Percentiles rank a stretch among this genome's conserved stretches.
phyloP scores from a whole-genome alignment of 37 sponge, comb jelly and placozoan genomes.

The Aplysina aerophoba region DNA sequence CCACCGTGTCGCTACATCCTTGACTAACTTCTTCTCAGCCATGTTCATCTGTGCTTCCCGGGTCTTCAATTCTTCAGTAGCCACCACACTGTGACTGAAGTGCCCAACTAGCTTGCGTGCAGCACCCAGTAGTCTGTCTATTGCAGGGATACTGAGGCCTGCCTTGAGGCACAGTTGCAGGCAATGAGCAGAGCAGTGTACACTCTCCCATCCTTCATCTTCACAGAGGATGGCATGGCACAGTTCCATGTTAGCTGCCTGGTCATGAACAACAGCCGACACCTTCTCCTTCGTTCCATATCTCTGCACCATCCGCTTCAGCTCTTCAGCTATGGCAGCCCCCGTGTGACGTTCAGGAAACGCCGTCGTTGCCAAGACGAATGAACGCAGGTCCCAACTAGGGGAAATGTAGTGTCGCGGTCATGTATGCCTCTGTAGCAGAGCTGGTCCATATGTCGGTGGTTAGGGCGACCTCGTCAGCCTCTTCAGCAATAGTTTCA shows the following conservation, averaged over 20 bases:
- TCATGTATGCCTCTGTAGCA: constrained; percentile 14
- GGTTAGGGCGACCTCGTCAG: constrained; percentile 2
- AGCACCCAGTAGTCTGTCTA: neutral
- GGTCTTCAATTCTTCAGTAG: neutral
- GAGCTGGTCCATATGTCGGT: constrained; percentile 22
- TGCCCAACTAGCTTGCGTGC: constrained; percentile 16
- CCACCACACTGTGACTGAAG: constrained; percentile 32
- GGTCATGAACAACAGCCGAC: too few relatives aligned
- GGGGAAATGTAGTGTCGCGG: neutral
- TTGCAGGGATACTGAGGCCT: neutral
- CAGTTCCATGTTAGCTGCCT: too few relatives aligned
- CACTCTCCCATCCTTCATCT: neutral
- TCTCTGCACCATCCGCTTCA: too few relatives aligned
- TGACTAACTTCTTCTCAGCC: neutral
- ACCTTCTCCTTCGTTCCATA: neutral
- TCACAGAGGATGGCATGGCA: neutral
- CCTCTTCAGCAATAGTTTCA: neutral
- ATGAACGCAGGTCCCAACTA: too few relatives aligned
- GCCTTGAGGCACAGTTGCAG: neutral
- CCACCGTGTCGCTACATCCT: neutral
- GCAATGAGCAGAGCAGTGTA: constrained; percentile 15
- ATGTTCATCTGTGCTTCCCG: neutral
- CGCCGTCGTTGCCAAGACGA: too few relatives aligned
- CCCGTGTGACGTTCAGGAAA: too few relatives aligned
- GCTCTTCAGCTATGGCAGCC: too few relatives aligned